Percentiles rank a stretch among this genome's conserved stretches.
Conservation (phyloP, 2,888 invertebrate species). For the Dorcus parallelipipedus region DNA sequence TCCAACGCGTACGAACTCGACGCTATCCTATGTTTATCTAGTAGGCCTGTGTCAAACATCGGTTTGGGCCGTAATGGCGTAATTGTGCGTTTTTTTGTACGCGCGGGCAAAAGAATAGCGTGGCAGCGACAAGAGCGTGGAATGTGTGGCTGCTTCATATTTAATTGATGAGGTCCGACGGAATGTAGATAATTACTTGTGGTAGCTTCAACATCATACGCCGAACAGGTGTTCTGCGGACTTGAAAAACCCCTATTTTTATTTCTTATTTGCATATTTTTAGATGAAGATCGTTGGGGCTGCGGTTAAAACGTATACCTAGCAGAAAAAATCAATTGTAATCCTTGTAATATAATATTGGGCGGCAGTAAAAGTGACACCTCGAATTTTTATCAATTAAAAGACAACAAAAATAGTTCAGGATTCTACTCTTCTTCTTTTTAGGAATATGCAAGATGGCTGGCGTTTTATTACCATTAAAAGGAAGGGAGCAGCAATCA, state of each 20-base stretch:
- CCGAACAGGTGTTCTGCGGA: conserved; percentile 23
- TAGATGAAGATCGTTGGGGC: conserved; percentile 6
- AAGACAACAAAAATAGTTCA: too few relatives aligned
- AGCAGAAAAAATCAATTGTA: too few relatives aligned
- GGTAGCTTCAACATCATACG: conserved; percentile 21
- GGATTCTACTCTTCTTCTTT: too few relatives aligned
- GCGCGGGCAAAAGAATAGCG: conserved; percentile 4
- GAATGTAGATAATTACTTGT: conserved; percentile 32
- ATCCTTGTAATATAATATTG: too few relatives aligned
- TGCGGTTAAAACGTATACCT: not conserved
- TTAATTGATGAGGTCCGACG: conserved; percentile 31
- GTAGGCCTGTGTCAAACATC: not conserved
- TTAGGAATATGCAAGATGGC: too few relatives aligned
- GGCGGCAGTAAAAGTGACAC: too few relatives aligned
- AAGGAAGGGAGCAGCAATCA: too few relatives aligned
- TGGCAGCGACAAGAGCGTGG: conserved; percentile 15
- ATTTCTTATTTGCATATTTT: conserved; percentile 19
- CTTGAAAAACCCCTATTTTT: conserved; percentile 12
- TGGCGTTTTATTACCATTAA: too few relatives aligned
- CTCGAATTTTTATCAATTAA: too few relatives aligned
- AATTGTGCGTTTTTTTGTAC: not conserved
- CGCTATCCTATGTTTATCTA: too few relatives aligned
- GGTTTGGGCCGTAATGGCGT: not conserved
- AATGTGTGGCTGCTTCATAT: conserved; percentile 26
- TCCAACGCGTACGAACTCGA: too few relatives aligned